Evolutionary conservation across 2,797 vertebrate species (phyloP), one percentile per base, ranked within the genome.

Genomic region (Acanthurus tractus): DNA sequence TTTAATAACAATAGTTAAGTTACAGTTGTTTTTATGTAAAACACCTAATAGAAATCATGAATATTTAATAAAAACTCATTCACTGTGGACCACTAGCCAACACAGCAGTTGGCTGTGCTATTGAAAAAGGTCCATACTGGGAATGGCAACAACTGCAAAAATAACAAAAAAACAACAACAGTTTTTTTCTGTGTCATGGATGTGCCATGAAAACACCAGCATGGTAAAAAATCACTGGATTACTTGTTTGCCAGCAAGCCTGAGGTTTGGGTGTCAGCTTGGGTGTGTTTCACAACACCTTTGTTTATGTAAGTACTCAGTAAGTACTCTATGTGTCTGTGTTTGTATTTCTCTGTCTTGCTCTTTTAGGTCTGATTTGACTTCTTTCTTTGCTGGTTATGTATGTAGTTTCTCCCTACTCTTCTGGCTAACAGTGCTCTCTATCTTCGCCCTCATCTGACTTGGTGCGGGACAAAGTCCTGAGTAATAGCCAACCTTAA

Each of bases 401-500:
- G 34, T 70, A 36, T 23, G 8, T 62, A 55, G 70, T 59, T 14
- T 36, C n/a, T 38, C 45, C 63, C 62, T 62, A 20, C 70, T 66
- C 20, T 69, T 6, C 36, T 12, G 15, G 66, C 38, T 53, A 59
- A 50, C 34, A 68, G 53, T 45, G 40, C 52, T 73, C 63, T 63
- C 69, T 78, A 78, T 81, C 81, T 81, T 13, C 57, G 72, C 76
- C 67, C 75, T 67, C 23, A 76, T 86, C 64, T 82, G 82, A 78
- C 48, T 83, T 48, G 69, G 63, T 83, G 77, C 70, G 69, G 86
- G 79, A 74, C 85, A 81, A 74, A 64, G 76, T 76, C 85, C 70
- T 81, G 83, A 86, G 91, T 93, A 93, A 92, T 88, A 85, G 79
- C 83, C 79, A 65, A 61, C 75, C 77, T 83, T 90, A 93, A 91